Evolutionary conservation across 1,140 invertebrate genomes (phyloP), one percentile per base, ranked within the genome.

Genomic region (Ceratina australensis): DNA sequence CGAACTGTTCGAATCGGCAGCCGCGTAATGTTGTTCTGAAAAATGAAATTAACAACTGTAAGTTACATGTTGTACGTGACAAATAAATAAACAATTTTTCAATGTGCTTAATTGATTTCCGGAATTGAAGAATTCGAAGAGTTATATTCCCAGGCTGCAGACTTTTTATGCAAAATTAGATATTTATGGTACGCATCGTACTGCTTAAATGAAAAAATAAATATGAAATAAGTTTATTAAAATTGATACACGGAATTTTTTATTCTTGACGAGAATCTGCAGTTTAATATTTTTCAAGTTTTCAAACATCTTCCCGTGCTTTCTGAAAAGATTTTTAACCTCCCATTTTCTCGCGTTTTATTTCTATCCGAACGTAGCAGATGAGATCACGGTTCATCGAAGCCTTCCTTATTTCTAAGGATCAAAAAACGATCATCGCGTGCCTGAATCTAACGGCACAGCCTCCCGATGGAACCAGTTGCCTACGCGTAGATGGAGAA

Each of bases 11-110:
- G 95, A 96, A 89, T 96, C 96, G 20, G 95, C 95, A 63, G 95
- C 95, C 60, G 95, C 95, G 93, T 96, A 96, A 88, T 95, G 83
- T 93, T 96, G 95, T 91, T 96, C 96, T 96, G 93, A 26, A 94
- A 95, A 88, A 89, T 89, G 92, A 89, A 81, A 63, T 20, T 42
- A 33, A 20, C 50, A 49, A 57, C 22, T 57, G 15, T 57, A 22
- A 33, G 57, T 77, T 77, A 63, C 20, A 54, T 16, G 52, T 61
- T 28, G 57, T 60, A 42, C 52, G n/a, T 76, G 24, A 52, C 47
- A 20, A 26, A 28, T 42, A 22, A 5, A 76, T 57, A 7, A 26
- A 5, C 61, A 77, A 69, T 52, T 33, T 22, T 68, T 67, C n/a
- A n/a, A n/a, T n/a, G n/a, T n/a, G n/a, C 33, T 42, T 42, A 42